These are phyloP conservation scores for Lordiphosa fenestrarum DNA, from an alignment of 2,888 invertebrate genomes.

Conservation along the genomic window DNA sequence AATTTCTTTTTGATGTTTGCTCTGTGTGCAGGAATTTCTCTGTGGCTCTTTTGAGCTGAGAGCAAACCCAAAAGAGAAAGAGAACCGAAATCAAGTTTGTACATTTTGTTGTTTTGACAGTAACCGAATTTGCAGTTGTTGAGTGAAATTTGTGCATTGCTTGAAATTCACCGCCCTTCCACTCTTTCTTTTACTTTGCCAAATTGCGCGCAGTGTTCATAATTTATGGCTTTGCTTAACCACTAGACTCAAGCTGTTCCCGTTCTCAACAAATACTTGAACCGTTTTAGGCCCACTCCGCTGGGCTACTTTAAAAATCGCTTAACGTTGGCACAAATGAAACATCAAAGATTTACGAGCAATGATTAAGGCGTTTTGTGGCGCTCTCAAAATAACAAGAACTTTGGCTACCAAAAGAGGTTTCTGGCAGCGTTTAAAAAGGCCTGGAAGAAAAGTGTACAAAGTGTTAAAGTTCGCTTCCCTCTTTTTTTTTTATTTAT, in stretches of 20 bases:
- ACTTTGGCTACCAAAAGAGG: conserved; percentile 19
- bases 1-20: conserved; percentile 61
- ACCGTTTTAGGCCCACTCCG: neutral
- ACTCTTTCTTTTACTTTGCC: neutral
- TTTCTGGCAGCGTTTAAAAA: neutral
- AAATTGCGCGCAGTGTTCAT: conserved; percentile 7
- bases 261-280: conserved; percentile 8
- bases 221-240: conserved; percentile 12
- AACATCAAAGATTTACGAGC: conserved; percentile 75
- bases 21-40: conserved; percentile 31
- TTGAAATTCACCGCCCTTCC: no score
- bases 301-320: conserved; percentile 63
- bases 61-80: conserved; percentile 13
- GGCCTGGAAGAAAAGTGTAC: conserved; percentile 27
- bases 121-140: conserved; percentile 34
- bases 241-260: conserved; percentile 12
- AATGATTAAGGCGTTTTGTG: conserved; percentile 68
- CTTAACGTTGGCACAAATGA: conserved; percentile 74
- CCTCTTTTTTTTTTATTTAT: conserved; percentile 35
- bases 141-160: no score
- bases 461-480: conserved; percentile 56
- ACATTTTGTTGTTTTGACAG: conserved; percentile 29
- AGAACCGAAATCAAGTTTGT: conserved; percentile 26
- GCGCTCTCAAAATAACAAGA: conserved; percentile 29
- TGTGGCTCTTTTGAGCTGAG: neutral